Percentiles rank a stretch among this genome's conserved stretches.
These are phyloP conservation scores for Phycodurus eques DNA, from an alignment of 2,113 vertebrate genomes.

Conservation along the genomic window DNA sequence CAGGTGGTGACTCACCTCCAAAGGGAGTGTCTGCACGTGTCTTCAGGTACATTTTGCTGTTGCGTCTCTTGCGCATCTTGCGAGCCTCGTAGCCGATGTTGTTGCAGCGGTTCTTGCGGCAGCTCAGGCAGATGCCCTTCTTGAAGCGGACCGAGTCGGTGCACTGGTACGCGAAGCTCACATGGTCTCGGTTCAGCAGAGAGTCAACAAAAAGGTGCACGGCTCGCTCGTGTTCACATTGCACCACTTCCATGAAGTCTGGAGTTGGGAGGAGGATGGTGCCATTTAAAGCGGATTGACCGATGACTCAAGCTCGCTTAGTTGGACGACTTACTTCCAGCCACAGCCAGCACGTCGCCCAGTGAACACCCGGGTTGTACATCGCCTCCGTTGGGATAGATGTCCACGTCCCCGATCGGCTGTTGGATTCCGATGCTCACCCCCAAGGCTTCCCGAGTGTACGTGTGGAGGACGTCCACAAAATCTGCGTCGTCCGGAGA, in stretches of 20 bases:
- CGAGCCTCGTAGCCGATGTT: conserved; percentile 89
- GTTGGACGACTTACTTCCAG: conserved; percentile 80
- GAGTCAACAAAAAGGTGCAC: conserved; percentile 95
- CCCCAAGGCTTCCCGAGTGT: conserved; percentile 85
- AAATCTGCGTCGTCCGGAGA: conserved; percentile 93
- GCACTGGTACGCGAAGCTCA: conserved; percentile 92
- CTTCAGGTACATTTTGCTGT: conserved; percentile 95
- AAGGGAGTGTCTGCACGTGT: conserved; percentile 91
- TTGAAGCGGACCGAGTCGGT: conserved; percentile 86
- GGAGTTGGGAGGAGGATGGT: background rate
- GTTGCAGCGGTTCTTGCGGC: conserved; percentile 93
- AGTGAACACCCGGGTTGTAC: conserved; percentile 90
- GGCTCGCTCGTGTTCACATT: conserved; percentile 90
- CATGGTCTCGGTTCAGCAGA: conserved; percentile 86
- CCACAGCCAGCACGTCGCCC: conserved; percentile 78
- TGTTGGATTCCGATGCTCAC: conserved; percentile 95
- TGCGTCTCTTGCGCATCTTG: conserved; percentile 81
- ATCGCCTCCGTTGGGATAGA: conserved; percentile 94
- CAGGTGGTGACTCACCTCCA: conserved; percentile 72
- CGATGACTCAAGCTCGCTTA: background rate
- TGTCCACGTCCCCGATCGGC: conserved; percentile 90
- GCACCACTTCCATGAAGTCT: conserved; percentile 86
- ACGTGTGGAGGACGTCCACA: conserved; percentile 95
- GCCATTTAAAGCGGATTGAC: background rate
- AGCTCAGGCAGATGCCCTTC: conserved; percentile 96